Conservation (phyloP, 2,797 vertebrate genomes). For the Gymnocypris eckloni region DNA sequence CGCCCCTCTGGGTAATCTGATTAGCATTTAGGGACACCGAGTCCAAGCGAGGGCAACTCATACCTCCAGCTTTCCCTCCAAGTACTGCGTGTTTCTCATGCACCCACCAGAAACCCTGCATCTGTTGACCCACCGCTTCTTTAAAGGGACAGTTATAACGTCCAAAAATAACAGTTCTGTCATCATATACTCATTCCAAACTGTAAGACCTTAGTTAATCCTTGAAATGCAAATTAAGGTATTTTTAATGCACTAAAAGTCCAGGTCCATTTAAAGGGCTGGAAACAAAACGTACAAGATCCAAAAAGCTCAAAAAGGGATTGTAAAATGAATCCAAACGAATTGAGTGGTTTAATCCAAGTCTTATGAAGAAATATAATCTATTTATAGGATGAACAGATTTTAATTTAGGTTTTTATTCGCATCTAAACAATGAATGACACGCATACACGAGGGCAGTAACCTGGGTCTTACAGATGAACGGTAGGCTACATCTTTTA, state of each 20-base stretch:
- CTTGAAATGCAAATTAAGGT: neutral
- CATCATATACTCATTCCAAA: neutral
- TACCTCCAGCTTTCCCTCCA: constrained; percentile 23
- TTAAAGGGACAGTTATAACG: neutral
- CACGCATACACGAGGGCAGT: neutral
- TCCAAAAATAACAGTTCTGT: neutral
- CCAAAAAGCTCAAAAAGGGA: neutral
- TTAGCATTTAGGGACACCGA: constrained; percentile 41
- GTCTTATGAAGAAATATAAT: neutral
- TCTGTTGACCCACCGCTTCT: neutral
- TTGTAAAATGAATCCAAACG: neutral
- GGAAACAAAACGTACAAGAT: neutral
- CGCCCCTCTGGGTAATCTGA: constrained; percentile 49
- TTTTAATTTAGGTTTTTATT: neutral
- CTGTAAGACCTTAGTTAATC: neutral
- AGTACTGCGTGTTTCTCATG: neutral
- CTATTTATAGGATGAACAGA: neutral
- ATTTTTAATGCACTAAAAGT: neutral
- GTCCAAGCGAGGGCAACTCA: constrained; percentile 34
- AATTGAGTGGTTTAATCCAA: neutral
- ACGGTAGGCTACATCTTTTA: neutral
- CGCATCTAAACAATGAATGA: neutral
- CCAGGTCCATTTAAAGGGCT: neutral
- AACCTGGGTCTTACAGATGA: neutral
- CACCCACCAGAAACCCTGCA: neutral